Evolutionary conservation across 2,888 invertebrate genomes (phyloP).

Genomic region (Biston stratarius): DNA sequence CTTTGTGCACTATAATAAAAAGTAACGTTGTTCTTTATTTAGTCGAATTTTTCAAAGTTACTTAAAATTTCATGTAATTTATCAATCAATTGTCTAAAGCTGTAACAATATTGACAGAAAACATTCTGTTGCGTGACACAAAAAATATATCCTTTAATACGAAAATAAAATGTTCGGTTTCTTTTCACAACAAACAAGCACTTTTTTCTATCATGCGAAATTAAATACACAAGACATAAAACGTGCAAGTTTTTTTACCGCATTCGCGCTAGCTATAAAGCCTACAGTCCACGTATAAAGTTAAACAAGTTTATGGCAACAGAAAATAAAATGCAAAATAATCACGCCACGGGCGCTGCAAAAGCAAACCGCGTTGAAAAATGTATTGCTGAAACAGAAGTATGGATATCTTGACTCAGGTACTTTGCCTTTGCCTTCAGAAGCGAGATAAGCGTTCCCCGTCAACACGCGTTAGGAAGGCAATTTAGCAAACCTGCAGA

Average conservation of each 20-base stretch:
- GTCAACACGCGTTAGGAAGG: conserved; percentile 46
- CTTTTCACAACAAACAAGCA: conserved; percentile 7
- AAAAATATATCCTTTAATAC: too few relatives aligned
- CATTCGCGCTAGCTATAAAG: conserved; percentile 35
- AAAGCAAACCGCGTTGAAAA: conserved; percentile 16
- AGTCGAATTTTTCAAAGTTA: too few relatives aligned
- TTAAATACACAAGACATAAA: conserved; percentile 26
- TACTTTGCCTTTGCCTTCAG: conserved; percentile 32
- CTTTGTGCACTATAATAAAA: too few relatives aligned
- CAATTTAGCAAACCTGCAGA: conserved; percentile 45
- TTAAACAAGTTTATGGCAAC: conserved; percentile 42
- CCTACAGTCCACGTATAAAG: conserved; percentile 33
- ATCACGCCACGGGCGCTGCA: conserved; percentile 37
- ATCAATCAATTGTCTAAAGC: too few relatives aligned
- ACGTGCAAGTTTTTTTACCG: conserved; percentile 33
- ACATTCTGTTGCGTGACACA: too few relatives aligned
- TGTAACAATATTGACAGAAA: too few relatives aligned
- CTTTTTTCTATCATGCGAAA: conserved; percentile 1
- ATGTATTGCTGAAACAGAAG: conserved; percentile 8
- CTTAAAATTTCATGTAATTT: too few relatives aligned
- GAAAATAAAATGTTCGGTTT: not conserved
- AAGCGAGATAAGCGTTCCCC: conserved; percentile 42
- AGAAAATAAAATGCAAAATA: conserved; percentile 46
- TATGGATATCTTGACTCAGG: conserved; percentile 31
- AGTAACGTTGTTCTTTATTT: too few relatives aligned